Evolutionary conservation across 2,888 invertebrate genomes (phyloP).

Genomic region (Drosophila borealis): DNA sequence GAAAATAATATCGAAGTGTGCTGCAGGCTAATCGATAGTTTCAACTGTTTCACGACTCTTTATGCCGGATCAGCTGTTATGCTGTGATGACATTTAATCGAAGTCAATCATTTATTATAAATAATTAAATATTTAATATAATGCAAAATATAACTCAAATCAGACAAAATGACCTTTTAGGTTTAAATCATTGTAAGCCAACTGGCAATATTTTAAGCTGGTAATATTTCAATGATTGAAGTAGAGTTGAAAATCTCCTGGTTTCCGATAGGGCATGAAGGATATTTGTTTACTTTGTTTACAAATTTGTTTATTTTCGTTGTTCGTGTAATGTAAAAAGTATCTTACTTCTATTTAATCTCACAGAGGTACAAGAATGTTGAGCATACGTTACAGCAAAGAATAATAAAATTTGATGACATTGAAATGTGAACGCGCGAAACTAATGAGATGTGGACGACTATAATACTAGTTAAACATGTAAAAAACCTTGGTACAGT

Average conservation of each 20-base stretch:
- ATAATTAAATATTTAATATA: background rate
- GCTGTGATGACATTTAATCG: conserved; percentile 11
- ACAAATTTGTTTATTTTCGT: conserved; percentile 27
- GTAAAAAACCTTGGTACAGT: conserved; percentile 38
- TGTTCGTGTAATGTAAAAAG: conserved; percentile 49
- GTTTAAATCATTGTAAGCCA: too few species aligned
- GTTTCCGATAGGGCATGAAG: too few species aligned
- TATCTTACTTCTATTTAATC: conserved; percentile 63
- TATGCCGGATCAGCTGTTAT: conserved; percentile 21
- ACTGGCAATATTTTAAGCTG: too few species aligned
- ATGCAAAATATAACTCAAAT: too few species aligned
- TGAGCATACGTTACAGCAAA: conserved; percentile 45
- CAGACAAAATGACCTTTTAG: too few species aligned
- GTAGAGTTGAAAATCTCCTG: too few species aligned
- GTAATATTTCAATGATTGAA: too few species aligned
- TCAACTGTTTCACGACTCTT: background rate
- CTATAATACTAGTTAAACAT: conserved; percentile 50
- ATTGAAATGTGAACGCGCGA: conserved; percentile 17
- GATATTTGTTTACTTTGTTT: conserved; percentile 1
- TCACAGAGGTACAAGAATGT: conserved; percentile 70
- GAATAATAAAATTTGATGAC: conserved; percentile 28
- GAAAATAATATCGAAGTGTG: conserved; percentile 29
- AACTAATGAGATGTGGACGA: conserved; percentile 28
- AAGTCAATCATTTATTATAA: background rate
- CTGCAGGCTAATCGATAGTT: conserved; percentile 9